Evolutionary conservation across 1,140 invertebrate species (phyloP), one percentile per base, ranked within the genome.

Genomic region (Anoplolepis gracilipes): DNA sequence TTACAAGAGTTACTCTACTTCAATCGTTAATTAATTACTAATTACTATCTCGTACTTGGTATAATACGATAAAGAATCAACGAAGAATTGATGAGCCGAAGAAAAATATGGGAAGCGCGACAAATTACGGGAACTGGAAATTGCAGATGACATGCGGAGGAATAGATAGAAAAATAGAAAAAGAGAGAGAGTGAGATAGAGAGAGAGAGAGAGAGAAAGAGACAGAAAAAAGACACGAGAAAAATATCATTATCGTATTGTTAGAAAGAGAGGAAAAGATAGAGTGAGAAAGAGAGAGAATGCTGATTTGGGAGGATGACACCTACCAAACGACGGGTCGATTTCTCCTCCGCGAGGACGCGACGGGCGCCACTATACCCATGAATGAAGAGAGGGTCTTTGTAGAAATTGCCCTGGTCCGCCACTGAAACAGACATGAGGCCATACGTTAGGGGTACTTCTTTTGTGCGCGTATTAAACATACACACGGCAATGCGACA

Each of bases 381-480:
- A 94, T 95, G 96, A 96, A 96, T 96, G 46, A 49, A 3, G 19
- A 4, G 3, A 49, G 16, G 5, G 96, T 96, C 96, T 96, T 97
- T 97, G 97, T 96, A 97, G 97, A 96, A 97, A 96, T 97, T 97
- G 96, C 96, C 96, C 96, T 96, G 96, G 96, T 96, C 96, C 96
- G 97, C 97, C 97, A 97, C 97, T 97, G 97, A 95, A 97, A 97
- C 95, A 96, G 96, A 96, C 95, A 96, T 95, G 95, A 95, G 93
- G 94, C 95, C 95, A 95, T 95, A 94, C 94, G 95, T 96, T 96
- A 95, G 94, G 92, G 93, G 93, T 93, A 92, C 79, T 90, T 90
- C 64, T 88, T 78, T 57, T n/a, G 55, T 72, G 67, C 85, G 46
- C 55, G 53, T 61, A 57, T 39, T 57, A 61, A 57, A 46, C 22